phyloP scores from a whole-genome alignment of 2,113 vertebrate species.

The Epinephelus moara region DNA sequence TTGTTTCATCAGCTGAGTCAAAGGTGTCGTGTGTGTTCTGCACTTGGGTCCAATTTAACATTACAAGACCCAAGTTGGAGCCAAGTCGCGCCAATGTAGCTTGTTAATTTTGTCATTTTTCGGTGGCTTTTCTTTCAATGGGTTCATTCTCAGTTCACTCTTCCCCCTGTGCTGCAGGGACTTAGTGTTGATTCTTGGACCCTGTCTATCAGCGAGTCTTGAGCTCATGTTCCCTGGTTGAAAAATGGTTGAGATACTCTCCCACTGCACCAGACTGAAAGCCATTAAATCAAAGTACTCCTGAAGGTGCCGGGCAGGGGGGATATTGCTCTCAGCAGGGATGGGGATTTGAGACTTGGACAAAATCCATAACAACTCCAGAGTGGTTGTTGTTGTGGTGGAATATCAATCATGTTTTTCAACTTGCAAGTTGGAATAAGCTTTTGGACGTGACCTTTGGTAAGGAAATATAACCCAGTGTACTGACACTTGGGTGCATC shows the following conservation, averaged over 20 bases:
- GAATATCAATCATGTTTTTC: constrained; percentile 53
- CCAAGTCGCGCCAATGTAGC: background rate
- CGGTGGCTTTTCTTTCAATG: background rate
- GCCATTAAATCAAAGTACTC: constrained; percentile 44
- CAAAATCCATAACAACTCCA: constrained; percentile 49
- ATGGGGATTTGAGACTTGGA: constrained; percentile 44
- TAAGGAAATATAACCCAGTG: background rate
- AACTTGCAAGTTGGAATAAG: constrained; percentile 17
- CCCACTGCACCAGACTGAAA: constrained; percentile 21
- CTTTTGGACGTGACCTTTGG: constrained; percentile 37
- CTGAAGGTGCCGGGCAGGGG: constrained; percentile 23
- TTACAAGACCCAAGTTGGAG: background rate
- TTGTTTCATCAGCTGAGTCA: background rate
- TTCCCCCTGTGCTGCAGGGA: constrained; percentile 11
- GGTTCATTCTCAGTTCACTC: constrained; percentile 19
- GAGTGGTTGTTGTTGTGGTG: constrained; percentile 40
- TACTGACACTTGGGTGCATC: constrained; percentile 4
- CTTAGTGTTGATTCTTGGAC: constrained; percentile 2
- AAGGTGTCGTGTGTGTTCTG: background rate
- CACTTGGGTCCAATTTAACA: constrained; percentile 21
- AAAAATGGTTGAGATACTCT: constrained; percentile 29
- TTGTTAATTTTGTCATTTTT: constrained; percentile 12
- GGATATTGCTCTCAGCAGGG: constrained; percentile 42
- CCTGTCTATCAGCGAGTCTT: background rate
- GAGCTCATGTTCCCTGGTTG: constrained; percentile 2